These are phyloP conservation scores for Macrosoma leucophasiata DNA, from an alignment of 2,888 invertebrate genomes.

Conservation along the genomic window DNA sequence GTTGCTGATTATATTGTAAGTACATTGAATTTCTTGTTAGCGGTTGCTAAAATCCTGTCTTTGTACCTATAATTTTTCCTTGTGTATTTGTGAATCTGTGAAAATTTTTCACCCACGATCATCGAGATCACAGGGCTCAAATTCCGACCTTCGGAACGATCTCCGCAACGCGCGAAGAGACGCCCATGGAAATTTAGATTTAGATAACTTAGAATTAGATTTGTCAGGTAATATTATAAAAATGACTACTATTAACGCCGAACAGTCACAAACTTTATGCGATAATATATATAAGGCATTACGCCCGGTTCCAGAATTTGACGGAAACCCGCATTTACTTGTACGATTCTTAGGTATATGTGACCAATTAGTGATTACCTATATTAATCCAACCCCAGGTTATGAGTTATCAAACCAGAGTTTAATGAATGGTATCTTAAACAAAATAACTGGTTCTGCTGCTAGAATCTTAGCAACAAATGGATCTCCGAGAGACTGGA, in stretches of 20 bases:
- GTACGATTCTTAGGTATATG: slow-evolving; percentile 26
- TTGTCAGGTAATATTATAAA: too few relatives aligned
- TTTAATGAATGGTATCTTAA: slow-evolving; percentile 23
- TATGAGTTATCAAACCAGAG: slow-evolving; percentile 13
- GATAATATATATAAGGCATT: slow-evolving; percentile 11
- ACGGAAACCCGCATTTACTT: slow-evolving; percentile 34
- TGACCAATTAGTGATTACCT: slow-evolving; percentile 20
- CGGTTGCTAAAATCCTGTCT: too few relatives aligned
- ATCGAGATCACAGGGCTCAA: slow-evolving; percentile 6
- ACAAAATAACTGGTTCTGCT: slow-evolving; percentile 24
- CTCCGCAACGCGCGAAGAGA: slow-evolving; percentile 4
- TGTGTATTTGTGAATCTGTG: background rate
- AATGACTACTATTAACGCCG: too few relatives aligned
- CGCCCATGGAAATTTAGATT: slow-evolving; percentile 4
- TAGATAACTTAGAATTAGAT: too few relatives aligned
- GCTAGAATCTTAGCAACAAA: slow-evolving; percentile 21
- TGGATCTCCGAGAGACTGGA: slow-evolving; percentile 23
- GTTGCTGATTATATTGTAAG: too few relatives aligned
- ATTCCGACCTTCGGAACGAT: slow-evolving; percentile 5
- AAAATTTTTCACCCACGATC: slow-evolving; percentile 6
- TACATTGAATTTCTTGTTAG: too few relatives aligned
- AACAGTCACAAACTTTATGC: too few relatives aligned
- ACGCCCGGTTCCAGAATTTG: slow-evolving; percentile 69
- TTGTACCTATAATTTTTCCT: too few relatives aligned
- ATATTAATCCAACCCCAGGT: slow-evolving; percentile 6